Evolutionary conservation across 2,797 vertebrate genomes (phyloP), one percentile per base, ranked within the genome.

Genomic region (Poecilia picta): DNA sequence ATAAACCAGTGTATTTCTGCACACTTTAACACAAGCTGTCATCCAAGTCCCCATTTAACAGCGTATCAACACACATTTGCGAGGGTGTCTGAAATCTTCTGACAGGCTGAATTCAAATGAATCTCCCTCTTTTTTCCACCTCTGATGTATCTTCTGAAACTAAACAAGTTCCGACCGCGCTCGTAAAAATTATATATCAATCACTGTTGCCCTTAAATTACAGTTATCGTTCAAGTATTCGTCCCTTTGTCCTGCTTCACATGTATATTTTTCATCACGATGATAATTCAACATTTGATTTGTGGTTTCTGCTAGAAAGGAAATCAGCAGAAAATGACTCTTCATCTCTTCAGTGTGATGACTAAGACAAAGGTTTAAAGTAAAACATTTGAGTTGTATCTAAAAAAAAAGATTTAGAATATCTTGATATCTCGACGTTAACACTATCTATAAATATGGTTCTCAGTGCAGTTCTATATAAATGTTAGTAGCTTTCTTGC

Each of bases 171-270:
- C 73, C 72, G 80, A 49, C 36, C 18, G 6, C 59, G 57, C 75
- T 75, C 74, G 77, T 83, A 77, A 84, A 91, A 91, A 92, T 89
- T 70, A 88, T 46, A 83, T n/a, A 85, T 71, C 72, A 79, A 79
- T 88, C 79, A 80, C 78, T 43, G 71, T 76, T 87, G 81, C 85
- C 80, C 71, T 75, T 87, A 87, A 87, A 85, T 89, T 89, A 85
- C 77, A 83, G 82, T 87, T 73, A 87, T 5, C 36, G 64, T 78
- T 70, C 70, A 75, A 89, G 72, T 77, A 73, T 81, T 79, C 83
- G 80, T 85, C 84, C 76, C 75, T 51, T 75, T 83, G 71, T 83
- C 80, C 71, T 46, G 68, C 20, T 13, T 28, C 45, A 73, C 77
- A 71, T 74, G 84, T 73, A 41, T 83, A 41, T 86, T 87, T 91